Conservation (phyloP, 2,113 vertebrate genomes). For the Cranoglanis bouderius region DNA sequence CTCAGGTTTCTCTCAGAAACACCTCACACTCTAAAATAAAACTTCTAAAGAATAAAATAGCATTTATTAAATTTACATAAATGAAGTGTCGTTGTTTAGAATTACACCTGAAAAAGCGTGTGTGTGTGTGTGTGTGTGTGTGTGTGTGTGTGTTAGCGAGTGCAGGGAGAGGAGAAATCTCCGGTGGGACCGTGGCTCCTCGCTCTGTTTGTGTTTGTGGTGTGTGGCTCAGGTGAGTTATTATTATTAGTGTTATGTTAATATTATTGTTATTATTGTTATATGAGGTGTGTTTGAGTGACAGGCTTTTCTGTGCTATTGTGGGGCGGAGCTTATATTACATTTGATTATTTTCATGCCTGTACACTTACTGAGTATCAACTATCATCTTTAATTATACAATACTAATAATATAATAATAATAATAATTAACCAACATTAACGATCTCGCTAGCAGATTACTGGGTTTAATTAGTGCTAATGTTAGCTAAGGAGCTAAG, state of each 20-base stretch:
- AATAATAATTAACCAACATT: neutral
- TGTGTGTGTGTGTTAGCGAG: slow-evolving; percentile 40
- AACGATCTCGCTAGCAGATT: no score
- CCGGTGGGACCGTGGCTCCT: slow-evolving; percentile 52
- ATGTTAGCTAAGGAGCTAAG: no score
- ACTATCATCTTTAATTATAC: no score
- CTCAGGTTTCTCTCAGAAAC: no score
- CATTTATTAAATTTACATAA: neutral
- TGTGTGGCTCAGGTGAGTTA: slow-evolving; percentile 50
- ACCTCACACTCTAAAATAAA: no score
- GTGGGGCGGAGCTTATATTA: neutral
- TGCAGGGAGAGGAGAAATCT: slow-evolving; percentile 50
- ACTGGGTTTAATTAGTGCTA: no score
- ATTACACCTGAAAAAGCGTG: neutral
- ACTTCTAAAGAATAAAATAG: neutral
- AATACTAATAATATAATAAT: no score
- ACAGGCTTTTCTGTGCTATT: neutral
- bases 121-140: slow-evolving; percentile 26
- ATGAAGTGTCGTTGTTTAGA: neutral
- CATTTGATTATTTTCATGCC: neutral
- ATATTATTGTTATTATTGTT: neutral
- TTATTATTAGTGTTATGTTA: neutral
- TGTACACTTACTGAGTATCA: neutral
- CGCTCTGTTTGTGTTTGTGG: slow-evolving; percentile 49
- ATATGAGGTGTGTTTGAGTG: neutral